phyloP scores from a whole-genome alignment of 2,113 vertebrate species.

The Bubo bubo region DNA sequence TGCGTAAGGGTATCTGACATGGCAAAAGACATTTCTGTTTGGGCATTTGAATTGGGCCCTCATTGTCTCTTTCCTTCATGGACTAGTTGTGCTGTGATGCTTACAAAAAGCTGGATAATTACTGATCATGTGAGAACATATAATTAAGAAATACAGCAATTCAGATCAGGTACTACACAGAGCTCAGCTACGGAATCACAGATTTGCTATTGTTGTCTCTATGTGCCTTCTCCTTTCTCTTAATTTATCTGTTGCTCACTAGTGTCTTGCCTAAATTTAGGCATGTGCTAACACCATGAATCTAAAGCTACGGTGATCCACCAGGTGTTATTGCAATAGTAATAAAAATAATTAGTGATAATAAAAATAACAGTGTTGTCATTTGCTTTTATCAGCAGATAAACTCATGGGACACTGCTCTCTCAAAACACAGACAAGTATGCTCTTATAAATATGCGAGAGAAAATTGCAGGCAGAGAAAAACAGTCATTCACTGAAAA shows the following conservation, averaged over 20 bases:
- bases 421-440: slow-evolving; percentile 22
- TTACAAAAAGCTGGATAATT: background rate
- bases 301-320: background rate
- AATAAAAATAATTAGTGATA: slow-evolving; percentile 51
- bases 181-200: background rate
- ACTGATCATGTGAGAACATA: background rate
- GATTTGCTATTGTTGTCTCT: background rate
- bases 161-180: background rate
- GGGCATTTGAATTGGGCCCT: fast-evolving
- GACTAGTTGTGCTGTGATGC: background rate
- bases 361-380: slow-evolving; percentile 46
- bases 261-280: background rate
- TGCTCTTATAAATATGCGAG: slow-evolving; percentile 49
- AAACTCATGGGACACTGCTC: slow-evolving; percentile 36
- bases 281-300: background rate
- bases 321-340: slow-evolving; percentile 13
- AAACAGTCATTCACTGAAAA: slow-evolving; percentile 57
- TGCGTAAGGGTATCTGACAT: fast-evolving
- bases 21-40: background rate
- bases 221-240: background rate
- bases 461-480: slow-evolving; percentile 53
- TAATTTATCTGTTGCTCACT: background rate
- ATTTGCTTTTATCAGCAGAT: slow-evolving; percentile 27
- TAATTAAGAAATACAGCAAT: background rate
- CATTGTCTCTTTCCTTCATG: background rate